Evolutionary conservation across 2,113 vertebrate species (phyloP), one percentile per base, ranked within the genome.

Genomic region (Periophthalmodon schlosseri): DNA sequence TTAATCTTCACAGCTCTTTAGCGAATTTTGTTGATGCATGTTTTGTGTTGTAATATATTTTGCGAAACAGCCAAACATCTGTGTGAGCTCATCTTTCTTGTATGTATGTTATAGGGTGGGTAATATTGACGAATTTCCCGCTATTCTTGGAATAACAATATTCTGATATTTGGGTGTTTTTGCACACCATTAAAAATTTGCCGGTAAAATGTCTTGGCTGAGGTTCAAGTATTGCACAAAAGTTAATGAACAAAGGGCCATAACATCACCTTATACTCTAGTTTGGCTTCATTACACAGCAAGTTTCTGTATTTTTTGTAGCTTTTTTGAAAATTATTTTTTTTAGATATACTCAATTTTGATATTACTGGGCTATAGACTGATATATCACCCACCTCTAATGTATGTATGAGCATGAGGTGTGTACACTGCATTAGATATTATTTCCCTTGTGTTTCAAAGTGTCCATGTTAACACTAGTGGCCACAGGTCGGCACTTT

Each of bases 371-470:
- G 3, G 2, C 12, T 49, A 49, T 49, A 49, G 13, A 16, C 15
- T 3, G 47, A 49, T 16, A 49, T 49, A 49, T 49, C 47, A 49
- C 50, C 18, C 7, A 20, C 16, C 50, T 54, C 18, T 57, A 50
- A 44, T 69, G 67, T 77, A 82, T 84, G 69, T 78, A 76, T 81
- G 75, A 77, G 64, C 64, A 70, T 73, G 16, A 57, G 50, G 69
- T 81, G 79, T 77, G 76, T 80, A 10, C 73, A 64, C 52, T 66
- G 9, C 33, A 65, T 74, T 69, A 84, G 69, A 68, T 8, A 4
- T 92, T 92, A 92, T 92, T 92, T 92, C 91, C 91, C 90, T 52
- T 87, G 91, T 92, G 91, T 83, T 88, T 81, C 74, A 57, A 72
- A 79, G 73, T 68, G 60, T 84, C 79, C 70, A 44, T 39, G 77